Evolutionary conservation across 92 coral and sea anemone species (phyloP), one percentile per base, ranked within the genome.

Genomic region (Epizoanthus scotinus): DNA sequence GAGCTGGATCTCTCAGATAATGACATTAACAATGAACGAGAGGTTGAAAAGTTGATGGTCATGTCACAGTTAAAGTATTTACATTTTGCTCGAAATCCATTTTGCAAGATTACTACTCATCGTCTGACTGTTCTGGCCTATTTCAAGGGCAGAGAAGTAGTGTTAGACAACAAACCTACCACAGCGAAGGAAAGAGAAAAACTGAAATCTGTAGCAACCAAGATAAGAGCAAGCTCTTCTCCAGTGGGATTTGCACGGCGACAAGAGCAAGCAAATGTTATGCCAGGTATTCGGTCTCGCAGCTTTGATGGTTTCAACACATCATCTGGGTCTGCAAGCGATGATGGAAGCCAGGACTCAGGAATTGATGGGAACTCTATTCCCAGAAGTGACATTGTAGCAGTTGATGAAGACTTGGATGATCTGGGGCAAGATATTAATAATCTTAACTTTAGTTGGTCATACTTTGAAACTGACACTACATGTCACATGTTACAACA

Each of bases 21-120:
- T 67, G 91, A 87, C 40, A 50, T 95, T 8, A 83, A 77, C 52
- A 65, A 34, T 47, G 63, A 89, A 42, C 87, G 84, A 64, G 99
- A 95, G 78, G 73, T 95, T 15, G 88, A 84, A 27, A 91, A 91
- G 83, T 71, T 95, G 50, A 80, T 87, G 29, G 79, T 85, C 26
- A 87, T 89, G 87, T 87, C 97, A 8, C 98, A 89, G 54, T 58
- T 95, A 60, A 90, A 91, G 81, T 90, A 90, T 44, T 79, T 92
- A 6, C 66, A 86, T 10, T 68, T 90, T 17, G 65, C 82, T 83
- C 88, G 86, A 24, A 92, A 92, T 52, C 92, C 91, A 4, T 77
- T 90, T 68, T 82, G 94, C 8, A 87, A 86, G 78, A 84, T 64
- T 19, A 92, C 83, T 31, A 79, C 89, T 10, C 83, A 90, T 83